Conservation (phyloP, 2,113 vertebrate species). For the Sphyrna mokarran region DNA sequence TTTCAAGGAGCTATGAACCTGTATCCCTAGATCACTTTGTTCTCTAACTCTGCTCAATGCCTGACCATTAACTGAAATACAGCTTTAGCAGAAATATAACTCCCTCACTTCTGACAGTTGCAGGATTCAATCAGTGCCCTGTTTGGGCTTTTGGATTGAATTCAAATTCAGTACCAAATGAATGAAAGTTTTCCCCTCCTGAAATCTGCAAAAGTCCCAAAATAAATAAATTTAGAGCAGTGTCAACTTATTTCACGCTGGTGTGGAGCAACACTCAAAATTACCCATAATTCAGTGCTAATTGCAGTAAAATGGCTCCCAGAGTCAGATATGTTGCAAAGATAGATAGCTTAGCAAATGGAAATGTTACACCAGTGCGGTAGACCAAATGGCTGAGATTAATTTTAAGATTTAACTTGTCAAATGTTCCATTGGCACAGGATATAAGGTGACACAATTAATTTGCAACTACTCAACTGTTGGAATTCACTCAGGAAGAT, state of each 20-base stretch:
- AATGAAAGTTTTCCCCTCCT: neutral
- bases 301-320: constrained; percentile 16
- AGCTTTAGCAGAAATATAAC: no score
- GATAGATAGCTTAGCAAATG: neutral
- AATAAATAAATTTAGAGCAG: neutral
- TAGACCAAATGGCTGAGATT: neutral
- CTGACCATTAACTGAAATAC: no score
- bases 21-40: no score
- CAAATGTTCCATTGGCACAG: neutral
- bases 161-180: neutral
- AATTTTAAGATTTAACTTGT: constrained; percentile 18
- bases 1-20: no score
- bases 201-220: neutral
- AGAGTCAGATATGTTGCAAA: neutral
- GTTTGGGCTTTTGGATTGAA: neutral
- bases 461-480: constrained; percentile 10
- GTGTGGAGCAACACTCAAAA: neutral
- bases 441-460: neutral
- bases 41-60: no score
- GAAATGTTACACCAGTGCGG: constrained; percentile 4
- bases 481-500: neutral
- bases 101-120: neutral
- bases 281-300: neutral
- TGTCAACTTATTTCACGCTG: neutral
- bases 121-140: neutral